phyloP scores from a whole-genome alignment of 2,113 vertebrate genomes.

The Phaethon lepturus region DNA sequence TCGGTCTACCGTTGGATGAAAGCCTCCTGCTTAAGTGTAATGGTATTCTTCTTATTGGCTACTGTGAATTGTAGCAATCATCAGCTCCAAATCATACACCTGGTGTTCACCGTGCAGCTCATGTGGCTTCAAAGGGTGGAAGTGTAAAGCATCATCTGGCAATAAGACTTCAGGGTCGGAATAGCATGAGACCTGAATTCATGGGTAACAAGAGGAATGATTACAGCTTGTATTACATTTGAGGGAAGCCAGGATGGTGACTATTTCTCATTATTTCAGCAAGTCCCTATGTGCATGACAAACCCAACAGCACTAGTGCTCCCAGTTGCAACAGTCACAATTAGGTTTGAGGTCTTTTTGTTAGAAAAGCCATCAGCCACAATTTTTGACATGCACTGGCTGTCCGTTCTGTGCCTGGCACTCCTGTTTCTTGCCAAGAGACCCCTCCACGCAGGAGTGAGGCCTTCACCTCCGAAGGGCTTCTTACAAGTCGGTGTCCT shows the following conservation, averaged over 20 bases:
- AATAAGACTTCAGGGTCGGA: background rate
- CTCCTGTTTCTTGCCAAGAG: background rate
- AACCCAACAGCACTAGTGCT: background rate
- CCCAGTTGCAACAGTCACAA: background rate
- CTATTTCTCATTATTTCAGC: background rate
- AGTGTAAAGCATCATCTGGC: background rate
- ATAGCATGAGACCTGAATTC: background rate
- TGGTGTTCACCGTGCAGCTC: background rate
- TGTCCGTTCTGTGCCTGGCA: background rate
- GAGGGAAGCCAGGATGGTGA: background rate
- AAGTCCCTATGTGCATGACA: background rate
- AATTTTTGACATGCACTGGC: background rate
- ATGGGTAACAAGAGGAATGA: background rate
- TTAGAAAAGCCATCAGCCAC: background rate
- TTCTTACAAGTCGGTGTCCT: background rate
- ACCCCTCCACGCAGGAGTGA: background rate
- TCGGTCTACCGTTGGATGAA: background rate
- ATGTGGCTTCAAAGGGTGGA: conserved; percentile 24
- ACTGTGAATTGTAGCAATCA: background rate
- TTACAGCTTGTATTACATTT: background rate
- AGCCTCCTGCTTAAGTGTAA: background rate
- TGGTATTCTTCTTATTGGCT: background rate
- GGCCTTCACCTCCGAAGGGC: background rate
- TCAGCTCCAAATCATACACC: background rate
- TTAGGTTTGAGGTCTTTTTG: conserved; percentile 6